Evolutionary conservation across 2,113 vertebrate genomes (phyloP), one percentile per base, ranked within the genome.

Genomic region (Dryoscopus gambensis): DNA sequence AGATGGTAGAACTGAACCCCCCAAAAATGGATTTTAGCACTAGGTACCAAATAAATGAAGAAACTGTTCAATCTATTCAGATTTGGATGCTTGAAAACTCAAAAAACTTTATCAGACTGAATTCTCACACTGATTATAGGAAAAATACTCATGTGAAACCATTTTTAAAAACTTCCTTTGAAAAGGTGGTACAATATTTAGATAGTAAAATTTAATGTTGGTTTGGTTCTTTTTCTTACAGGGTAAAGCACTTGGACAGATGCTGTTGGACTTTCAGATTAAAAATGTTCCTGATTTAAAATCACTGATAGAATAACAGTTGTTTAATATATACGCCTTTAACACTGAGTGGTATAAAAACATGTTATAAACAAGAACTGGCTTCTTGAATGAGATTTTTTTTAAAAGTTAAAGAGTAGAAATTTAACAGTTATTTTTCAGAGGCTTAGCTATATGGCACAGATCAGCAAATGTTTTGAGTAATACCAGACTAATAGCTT

Each of bases 191-290:
- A 30, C 40, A 49, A 30, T 64, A 49, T 87, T 87, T 71, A 79
- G 18, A 60, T 21, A 81, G 24, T 52, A 60, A 83, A 60, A 75
- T 84, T 13, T 77, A 73, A 65, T 78, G 11, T 35, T 79, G 39
- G 1, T 47, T 86, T 86, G 19, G 3, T n/a, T 44, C n/a, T 86
- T 90, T 78, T 92, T 80, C 88, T 91, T 92, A 50, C 96, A 99
- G 99, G 99, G 98, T 23, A 99, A 99, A 96, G 98, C 98, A 46
- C 98, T 97, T 84, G 98, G 98, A 77, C 99, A 99, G 96, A 99
- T 99, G 98, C 96, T 99, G 87, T 93, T 99, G 97, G 98, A 99
- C 93, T 96, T 99, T 91, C 96, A 98, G 96, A 98, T 99, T 39
- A 98, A 70, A 77, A 98, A 98, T 40, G 97, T 99, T 62, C 98